phyloP scores from a whole-genome alignment of 2,797 vertebrate genomes.

The Coregonus ussuriensis region DNA sequence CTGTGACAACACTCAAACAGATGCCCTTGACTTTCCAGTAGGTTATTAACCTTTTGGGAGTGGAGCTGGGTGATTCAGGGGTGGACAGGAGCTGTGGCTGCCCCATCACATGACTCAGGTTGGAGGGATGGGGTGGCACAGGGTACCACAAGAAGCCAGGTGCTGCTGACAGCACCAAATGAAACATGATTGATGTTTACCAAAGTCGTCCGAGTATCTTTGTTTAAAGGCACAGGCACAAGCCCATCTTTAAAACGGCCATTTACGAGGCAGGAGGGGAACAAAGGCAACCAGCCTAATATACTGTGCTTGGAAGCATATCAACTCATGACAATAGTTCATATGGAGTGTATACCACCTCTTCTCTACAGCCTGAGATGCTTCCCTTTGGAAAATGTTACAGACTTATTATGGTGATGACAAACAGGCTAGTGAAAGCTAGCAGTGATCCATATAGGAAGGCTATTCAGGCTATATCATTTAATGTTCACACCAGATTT shows the following conservation, averaged over 20 bases:
- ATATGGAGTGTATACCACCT: not conserved
- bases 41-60: conserved; percentile 76
- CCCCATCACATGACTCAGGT: conserved; percentile 46
- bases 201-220: conserved; percentile 37
- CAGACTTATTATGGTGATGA: conserved; percentile 32
- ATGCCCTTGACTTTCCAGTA: conserved; percentile 74
- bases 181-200: conserved; percentile 47
- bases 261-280: conserved; percentile 21
- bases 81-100: conserved; percentile 26
- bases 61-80: conserved; percentile 64
- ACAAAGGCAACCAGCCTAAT: conserved; percentile 36
- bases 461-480: conserved; percentile 50
- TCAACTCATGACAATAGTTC: conserved; percentile 19
- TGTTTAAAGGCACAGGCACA: conserved; percentile 34
- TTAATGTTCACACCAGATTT: conserved; percentile 68
- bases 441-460: conserved; percentile 53
- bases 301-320: conserved; percentile 37
- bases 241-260: not conserved
- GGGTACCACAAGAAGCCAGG: conserved; percentile 4
- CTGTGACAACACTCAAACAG: conserved; percentile 58
- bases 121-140: conserved; percentile 11
- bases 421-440: conserved; percentile 44
- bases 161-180: conserved; percentile 41
- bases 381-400: conserved; percentile 14
- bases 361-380: not conserved